These are phyloP conservation scores for Hylaea fasciaria DNA, from an alignment of 2,888 invertebrate genomes.

Conservation along the genomic window DNA sequence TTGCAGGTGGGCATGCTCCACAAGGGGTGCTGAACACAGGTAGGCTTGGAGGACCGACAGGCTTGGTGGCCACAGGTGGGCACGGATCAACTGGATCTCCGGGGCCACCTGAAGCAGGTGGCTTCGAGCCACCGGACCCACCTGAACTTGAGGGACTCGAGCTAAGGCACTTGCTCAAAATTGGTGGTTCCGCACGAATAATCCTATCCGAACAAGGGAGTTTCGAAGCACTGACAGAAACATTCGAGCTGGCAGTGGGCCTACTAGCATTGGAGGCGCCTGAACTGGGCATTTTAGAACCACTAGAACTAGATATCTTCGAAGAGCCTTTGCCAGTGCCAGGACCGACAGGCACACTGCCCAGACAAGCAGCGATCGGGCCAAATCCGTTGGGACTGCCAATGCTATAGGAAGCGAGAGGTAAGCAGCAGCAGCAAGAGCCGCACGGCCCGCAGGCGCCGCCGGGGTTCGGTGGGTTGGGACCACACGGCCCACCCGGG, in stretches of 20 bases:
- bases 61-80: too few relatives aligned
- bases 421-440: conserved; percentile 24
- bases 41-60: too few relatives aligned
- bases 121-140: neutral
- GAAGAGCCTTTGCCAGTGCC: neutral
- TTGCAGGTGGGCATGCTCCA: too few relatives aligned
- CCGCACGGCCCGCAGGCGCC: conserved; percentile 37
- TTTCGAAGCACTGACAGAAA: too few relatives aligned
- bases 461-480: conserved; percentile 35
- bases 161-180: neutral
- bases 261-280: too few relatives aligned
- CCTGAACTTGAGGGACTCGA: neutral
- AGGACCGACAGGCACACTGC: neutral
- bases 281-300: neutral
- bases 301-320: neutral
- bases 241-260: neutral
- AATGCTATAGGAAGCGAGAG: neutral
- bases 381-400: too few relatives aligned
- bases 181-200: neutral
- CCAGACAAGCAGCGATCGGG: neutral
- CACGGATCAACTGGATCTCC: too few relatives aligned
- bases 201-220: neutral
- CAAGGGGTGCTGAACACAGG: too few relatives aligned
- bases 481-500: conserved; percentile 49
- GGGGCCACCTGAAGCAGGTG: neutral